Conservation (phyloP, 2,113 vertebrate genomes). For the Hirundichthys speculiger region DNA sequence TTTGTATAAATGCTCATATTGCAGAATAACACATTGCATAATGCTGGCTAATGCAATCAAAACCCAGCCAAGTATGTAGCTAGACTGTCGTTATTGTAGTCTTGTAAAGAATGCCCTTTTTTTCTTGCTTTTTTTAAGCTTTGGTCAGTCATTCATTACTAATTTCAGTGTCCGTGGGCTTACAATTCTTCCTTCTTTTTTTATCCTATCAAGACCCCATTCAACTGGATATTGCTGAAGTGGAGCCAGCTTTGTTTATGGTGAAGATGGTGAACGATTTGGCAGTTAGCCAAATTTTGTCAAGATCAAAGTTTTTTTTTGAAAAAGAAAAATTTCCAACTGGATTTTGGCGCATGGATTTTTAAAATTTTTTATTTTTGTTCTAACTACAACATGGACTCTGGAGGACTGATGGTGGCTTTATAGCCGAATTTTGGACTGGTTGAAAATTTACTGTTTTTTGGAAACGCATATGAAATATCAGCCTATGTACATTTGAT, state of each 20-base stretch:
- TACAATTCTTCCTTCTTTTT: constrained; percentile 91
- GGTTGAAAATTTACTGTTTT: constrained; percentile 47
- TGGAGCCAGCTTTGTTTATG: constrained; percentile 89
- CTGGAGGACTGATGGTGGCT: constrained; percentile 44
- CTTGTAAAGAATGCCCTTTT: not conserved
- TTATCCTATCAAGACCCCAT: constrained; percentile 94
- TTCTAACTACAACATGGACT: constrained; percentile 49
- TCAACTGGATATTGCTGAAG: constrained; percentile 88
- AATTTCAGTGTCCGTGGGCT: constrained; percentile 77
- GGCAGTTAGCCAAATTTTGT: constrained; percentile 60
- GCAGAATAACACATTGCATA: not conserved
- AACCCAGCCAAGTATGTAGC: constrained; percentile 32
- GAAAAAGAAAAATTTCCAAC: too few relatives aligned
- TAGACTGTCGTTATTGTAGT: not conserved
- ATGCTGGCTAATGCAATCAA: constrained; percentile 31
- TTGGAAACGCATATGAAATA: constrained; percentile 32
- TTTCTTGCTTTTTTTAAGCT: constrained; percentile 18
- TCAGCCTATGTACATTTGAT: constrained; percentile 64
- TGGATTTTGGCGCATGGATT: constrained; percentile 56
- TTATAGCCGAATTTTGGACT: constrained; percentile 34
- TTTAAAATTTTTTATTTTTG: not conserved
- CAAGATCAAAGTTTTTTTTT: constrained; percentile 54
- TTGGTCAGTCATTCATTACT: constrained; percentile 40
- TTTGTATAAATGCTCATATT: not conserved
- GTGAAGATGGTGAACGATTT: constrained; percentile 88